phyloP scores from a whole-genome alignment of 2,113 vertebrate genomes.

The Tor tambroides region DNA sequence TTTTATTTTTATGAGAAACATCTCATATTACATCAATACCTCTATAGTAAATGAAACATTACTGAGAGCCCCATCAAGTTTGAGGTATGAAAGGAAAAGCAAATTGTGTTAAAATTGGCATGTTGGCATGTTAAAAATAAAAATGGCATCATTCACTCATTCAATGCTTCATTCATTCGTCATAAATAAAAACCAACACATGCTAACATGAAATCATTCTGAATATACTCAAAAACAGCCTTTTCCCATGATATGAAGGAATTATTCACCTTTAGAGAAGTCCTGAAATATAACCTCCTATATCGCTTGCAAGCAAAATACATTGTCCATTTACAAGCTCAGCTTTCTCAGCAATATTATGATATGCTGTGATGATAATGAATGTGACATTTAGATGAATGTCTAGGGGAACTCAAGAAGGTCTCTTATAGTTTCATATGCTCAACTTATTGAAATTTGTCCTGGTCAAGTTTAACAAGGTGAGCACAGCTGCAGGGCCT shows the following conservation, averaged over 20 bases:
- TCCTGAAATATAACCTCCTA: neutral
- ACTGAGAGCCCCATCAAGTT: neutral
- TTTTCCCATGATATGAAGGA: neutral
- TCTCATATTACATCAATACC: neutral
- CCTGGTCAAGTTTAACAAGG: neutral
- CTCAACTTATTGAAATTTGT: too few species aligned
- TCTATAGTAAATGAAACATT: neutral
- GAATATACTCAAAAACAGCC: neutral
- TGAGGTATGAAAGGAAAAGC: neutral
- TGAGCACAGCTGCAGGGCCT: constrained; percentile 25
- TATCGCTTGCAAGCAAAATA: neutral
- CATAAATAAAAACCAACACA: neutral
- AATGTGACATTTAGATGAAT: neutral
- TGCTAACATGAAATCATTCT: neutral
- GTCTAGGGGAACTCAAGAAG: neutral
- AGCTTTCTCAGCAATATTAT: neutral
- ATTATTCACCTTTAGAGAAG: neutral
- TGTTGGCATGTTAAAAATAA: too few species aligned
- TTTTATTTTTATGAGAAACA: neutral
- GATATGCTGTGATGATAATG: neutral
- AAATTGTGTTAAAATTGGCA: too few species aligned
- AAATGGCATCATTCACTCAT: too few species aligned
- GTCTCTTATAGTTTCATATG: neutral
- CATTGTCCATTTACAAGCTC: constrained; percentile 7
- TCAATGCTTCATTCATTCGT: too few species aligned